phyloP scores from a whole-genome alignment of 2,113 vertebrate genomes.

The Struthio camelus region DNA sequence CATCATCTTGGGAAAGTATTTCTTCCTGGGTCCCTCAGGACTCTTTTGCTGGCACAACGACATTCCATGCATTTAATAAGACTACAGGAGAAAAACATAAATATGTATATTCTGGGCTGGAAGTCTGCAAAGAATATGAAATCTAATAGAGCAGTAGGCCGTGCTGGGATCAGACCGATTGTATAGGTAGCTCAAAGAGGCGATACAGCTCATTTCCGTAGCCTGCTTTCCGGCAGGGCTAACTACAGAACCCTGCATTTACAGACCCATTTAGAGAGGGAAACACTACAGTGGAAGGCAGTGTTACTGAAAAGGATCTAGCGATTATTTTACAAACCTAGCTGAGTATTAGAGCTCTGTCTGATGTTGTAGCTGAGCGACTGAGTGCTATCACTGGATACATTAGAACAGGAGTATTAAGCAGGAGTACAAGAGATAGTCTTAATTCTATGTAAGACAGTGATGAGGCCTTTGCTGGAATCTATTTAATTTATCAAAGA shows the following conservation, averaged over 20 bases:
- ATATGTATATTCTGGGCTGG: background rate
- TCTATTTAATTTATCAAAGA: background rate
- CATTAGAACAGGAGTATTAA: background rate
- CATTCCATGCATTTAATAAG: background rate
- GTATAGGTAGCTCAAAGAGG: background rate
- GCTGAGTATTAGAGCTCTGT: background rate
- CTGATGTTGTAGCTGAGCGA: background rate
- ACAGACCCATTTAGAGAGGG: background rate
- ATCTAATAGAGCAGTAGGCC: background rate
- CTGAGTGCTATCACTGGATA: background rate
- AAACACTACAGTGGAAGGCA: fast-evolving
- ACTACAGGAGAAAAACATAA: background rate
- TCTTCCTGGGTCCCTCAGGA: background rate
- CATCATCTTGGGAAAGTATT: background rate
- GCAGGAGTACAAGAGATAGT: background rate
- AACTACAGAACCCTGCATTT: background rate
- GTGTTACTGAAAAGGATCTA: background rate
- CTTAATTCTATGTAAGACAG: background rate
- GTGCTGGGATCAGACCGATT: background rate
- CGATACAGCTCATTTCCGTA: background rate
- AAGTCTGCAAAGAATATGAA: background rate
- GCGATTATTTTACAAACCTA: background rate
- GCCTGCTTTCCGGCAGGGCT: background rate
- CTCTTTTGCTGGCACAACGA: background rate
- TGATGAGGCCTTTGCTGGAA: background rate